Conservation (phyloP, 1,140 invertebrate species). For the Theocolax elegans region DNA sequence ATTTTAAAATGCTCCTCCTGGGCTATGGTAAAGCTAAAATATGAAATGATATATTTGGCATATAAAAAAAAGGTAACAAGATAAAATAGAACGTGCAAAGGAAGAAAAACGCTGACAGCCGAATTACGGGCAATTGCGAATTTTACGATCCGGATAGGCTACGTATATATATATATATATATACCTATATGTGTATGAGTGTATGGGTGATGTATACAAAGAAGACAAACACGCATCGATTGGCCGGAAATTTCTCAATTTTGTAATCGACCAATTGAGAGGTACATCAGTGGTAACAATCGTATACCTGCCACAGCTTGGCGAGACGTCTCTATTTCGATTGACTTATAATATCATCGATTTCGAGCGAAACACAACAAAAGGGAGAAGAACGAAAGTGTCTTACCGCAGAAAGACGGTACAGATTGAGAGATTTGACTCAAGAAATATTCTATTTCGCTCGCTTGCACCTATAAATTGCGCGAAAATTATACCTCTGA, state of each 20-base stretch:
- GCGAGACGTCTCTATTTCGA: conserved; percentile 7
- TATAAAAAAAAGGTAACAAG: neutral
- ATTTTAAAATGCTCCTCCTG: neutral
- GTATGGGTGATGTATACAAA: too few relatives aligned
- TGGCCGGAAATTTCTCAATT: conserved; percentile 15
- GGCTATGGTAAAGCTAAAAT: neutral
- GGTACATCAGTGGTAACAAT: neutral
- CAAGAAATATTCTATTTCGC: neutral
- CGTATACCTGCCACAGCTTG: conserved; percentile 14
- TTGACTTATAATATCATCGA: neutral
- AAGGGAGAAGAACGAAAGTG: neutral
- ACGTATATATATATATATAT: too few relatives aligned
- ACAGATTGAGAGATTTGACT: neutral
- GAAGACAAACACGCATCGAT: too few relatives aligned
- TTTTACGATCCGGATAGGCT: conserved; percentile 3
- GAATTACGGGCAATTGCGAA: conserved; percentile 17
- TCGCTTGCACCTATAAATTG: neutral
- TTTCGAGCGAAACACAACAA: neutral
- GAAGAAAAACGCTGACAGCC: conserved; percentile 6
- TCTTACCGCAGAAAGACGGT: too few relatives aligned
- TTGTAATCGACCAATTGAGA: conserved; percentile 10
- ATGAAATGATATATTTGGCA: neutral
- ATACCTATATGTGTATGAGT: too few relatives aligned
- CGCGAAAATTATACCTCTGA: neutral
- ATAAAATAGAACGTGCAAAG: neutral